These are phyloP conservation scores for Cardiocondyla obscurior DNA, from an alignment of 1,140 invertebrate species.

Conservation along the genomic window DNA sequence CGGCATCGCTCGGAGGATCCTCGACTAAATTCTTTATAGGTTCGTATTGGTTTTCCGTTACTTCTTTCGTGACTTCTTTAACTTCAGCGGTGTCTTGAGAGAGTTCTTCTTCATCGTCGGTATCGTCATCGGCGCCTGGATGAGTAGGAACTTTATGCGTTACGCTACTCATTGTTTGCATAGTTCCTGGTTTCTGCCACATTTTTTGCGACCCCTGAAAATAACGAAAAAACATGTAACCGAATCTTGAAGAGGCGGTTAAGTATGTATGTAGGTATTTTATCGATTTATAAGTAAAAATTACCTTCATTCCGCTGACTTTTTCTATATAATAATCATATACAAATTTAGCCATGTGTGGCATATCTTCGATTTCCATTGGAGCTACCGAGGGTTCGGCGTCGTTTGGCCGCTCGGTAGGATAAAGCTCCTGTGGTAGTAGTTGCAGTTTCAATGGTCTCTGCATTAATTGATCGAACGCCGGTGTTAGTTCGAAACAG, in stretches of 20 bases:
- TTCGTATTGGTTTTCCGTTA: slow-evolving; percentile 41
- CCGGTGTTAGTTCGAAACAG: slow-evolving; percentile 97
- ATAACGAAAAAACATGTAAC: not conserved
- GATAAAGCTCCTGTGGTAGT: slow-evolving; percentile 91
- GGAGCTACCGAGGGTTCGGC: slow-evolving; percentile 72
- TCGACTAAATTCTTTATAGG: slow-evolving; percentile 78
- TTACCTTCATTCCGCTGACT: slow-evolving; percentile 87
- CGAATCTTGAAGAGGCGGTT: slow-evolving; percentile 25
- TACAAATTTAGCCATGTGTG: slow-evolving; percentile 96
- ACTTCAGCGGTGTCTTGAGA: slow-evolving; percentile 80
- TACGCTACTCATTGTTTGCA: slow-evolving; percentile 74
- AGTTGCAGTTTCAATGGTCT: slow-evolving; percentile 91
- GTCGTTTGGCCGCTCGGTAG: slow-evolving; percentile 86
- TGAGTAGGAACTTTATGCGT: slow-evolving; percentile 83
- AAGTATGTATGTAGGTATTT: slow-evolving; percentile 12
- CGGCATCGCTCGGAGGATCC: slow-evolving; percentile 62
- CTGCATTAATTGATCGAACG: slow-evolving; percentile 93
- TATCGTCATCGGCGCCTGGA: slow-evolving; percentile 84
- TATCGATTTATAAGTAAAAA: not conserved
- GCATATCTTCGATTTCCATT: slow-evolving; percentile 92
- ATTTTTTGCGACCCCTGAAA: slow-evolving; percentile 81
- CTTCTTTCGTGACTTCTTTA: slow-evolving; percentile 29
- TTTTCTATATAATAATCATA: slow-evolving; percentile 94
- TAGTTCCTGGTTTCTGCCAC: slow-evolving; percentile 84
- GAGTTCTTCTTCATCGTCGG: slow-evolving; percentile 83